Percentiles rank a stretch among this genome's conserved stretches.
Evolutionary conservation across 2,797 vertebrate genomes (phyloP).

Genomic region (Streptopelia turtur): DNA sequence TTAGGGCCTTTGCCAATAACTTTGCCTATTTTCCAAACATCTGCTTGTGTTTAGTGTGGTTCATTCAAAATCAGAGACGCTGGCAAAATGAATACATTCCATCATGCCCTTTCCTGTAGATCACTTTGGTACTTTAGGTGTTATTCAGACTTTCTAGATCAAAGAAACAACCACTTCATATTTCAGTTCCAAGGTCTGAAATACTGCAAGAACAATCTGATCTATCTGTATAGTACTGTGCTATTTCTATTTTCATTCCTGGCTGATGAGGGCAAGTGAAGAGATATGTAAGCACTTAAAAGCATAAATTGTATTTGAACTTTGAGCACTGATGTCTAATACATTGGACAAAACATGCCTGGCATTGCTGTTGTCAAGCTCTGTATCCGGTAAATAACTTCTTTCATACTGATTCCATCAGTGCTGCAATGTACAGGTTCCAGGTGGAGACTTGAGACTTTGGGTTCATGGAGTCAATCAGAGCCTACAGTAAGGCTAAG

Average conservation of each 20-base stretch:
- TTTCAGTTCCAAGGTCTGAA: not conserved
- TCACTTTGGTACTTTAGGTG: conserved; percentile 16
- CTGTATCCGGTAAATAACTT: not conserved
- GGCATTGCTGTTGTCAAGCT: not conserved
- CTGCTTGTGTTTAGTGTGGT: not conserved
- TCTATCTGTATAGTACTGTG: not conserved
- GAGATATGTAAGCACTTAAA: not conserved
- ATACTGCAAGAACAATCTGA: not conserved
- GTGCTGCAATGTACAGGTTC: not conserved
- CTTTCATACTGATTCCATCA: not conserved
- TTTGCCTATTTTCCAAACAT: conserved; percentile 16
- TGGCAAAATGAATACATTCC: conserved; percentile 5
- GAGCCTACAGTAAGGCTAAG: not conserved
- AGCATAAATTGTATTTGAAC: not conserved
- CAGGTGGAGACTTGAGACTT: not conserved
- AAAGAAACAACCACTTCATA: conserved; percentile 8
- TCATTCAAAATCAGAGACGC: conserved; percentile 8
- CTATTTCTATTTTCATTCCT: conserved; percentile 18
- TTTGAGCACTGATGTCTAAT: not conserved
- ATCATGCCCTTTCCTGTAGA: not conserved
- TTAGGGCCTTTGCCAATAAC: not conserved
- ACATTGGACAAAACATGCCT: not conserved
- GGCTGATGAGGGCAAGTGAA: not conserved
- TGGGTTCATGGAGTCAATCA: not conserved
- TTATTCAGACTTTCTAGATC: conserved; percentile 24